phyloP scores from a whole-genome alignment of 2,113 vertebrate genomes.

The Anarhynchus alexandrinus region DNA sequence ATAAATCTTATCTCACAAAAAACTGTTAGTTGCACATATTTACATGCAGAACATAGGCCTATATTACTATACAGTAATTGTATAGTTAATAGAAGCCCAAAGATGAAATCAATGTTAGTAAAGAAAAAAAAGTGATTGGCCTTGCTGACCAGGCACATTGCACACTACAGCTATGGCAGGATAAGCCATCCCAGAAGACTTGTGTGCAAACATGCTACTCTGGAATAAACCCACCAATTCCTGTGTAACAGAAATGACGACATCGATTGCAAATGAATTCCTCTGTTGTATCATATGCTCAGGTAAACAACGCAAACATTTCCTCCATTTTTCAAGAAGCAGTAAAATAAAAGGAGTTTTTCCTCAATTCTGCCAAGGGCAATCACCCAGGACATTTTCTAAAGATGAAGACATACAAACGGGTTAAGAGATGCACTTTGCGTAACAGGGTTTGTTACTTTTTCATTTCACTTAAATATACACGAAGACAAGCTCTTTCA shows the following conservation, averaged over 20 bases:
- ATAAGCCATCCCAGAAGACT: background rate
- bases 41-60: background rate
- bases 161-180: background rate
- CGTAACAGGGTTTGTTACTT: background rate
- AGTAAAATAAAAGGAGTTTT: background rate
- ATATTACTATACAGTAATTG: background rate
- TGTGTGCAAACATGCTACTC: background rate
- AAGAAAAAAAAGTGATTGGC: background rate
- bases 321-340: background rate
- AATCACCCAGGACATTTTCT: background rate
- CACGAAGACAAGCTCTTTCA: background rate
- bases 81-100: background rate
- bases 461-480: background rate
- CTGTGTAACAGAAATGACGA: fast-evolving
- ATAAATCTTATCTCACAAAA: background rate
- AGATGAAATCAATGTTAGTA: background rate
- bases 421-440: background rate
- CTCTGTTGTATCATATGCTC: background rate
- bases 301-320: background rate
- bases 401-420: background rate
- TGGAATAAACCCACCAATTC: background rate
- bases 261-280: background rate
- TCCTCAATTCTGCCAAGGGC: background rate
- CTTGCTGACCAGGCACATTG: background rate
- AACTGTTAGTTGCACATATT: background rate